phyloP scores from a whole-genome alignment of 2,888 invertebrate species.

The Agrochola lota region DNA sequence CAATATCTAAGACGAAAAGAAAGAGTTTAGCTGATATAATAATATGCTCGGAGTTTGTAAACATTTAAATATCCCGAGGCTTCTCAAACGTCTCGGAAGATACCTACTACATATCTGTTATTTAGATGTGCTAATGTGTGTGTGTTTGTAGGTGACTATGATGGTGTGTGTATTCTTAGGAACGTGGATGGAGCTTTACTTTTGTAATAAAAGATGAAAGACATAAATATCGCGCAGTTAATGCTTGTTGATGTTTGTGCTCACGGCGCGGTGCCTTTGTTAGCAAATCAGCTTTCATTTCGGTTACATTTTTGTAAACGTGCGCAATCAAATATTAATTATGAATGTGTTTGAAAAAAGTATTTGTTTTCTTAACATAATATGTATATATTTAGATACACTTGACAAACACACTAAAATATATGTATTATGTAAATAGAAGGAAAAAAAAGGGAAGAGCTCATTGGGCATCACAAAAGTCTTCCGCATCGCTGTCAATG shows the following conservation, averaged over 20 bases:
- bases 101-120: background rate
- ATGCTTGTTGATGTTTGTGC: constrained; percentile 33
- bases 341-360: constrained; percentile 1
- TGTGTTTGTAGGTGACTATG: background rate
- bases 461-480: too few relatives aligned
- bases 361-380: background rate
- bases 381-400: too few relatives aligned
- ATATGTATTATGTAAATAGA: too few relatives aligned
- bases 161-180: constrained; percentile 7
- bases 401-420: too few relatives aligned
- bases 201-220: constrained; percentile 60
- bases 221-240: constrained; percentile 43
- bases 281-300: constrained; percentile 15
- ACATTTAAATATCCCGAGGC: constrained; percentile 18
- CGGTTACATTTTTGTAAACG: constrained; percentile 13
- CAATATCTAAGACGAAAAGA: constrained; percentile 4
- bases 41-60: constrained; percentile 25
- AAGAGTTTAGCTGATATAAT: constrained; percentile 24
- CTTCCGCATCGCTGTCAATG: too few relatives aligned
- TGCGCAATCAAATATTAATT: constrained; percentile 18
- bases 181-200: constrained; percentile 32
- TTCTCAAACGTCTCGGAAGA: constrained; percentile 17
- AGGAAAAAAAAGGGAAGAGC: too few relatives aligned
- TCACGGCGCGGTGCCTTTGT: constrained; percentile 23
- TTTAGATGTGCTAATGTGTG: background rate